Percentiles rank a stretch among this genome's conserved stretches.
These are phyloP conservation scores for Tetragnatha versicolor DNA, from an alignment of 1,140 invertebrate genomes.

Conservation along the genomic window DNA sequence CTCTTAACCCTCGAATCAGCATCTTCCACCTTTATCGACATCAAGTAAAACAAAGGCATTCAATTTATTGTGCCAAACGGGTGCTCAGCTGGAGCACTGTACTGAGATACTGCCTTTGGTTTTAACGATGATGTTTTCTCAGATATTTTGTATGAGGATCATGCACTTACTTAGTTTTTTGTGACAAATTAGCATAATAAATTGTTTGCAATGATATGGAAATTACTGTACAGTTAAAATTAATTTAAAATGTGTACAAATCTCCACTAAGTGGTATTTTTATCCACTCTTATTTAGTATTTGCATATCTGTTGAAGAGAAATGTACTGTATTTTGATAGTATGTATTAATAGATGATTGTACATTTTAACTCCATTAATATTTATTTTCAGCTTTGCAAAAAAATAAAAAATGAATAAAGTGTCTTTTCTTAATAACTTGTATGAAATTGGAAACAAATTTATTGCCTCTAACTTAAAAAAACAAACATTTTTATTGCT, in stretches of 20 bases:
- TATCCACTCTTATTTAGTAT: slow-evolving; percentile 50
- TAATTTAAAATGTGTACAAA: slow-evolving; percentile 52
- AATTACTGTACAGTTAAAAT: slow-evolving; percentile 48
- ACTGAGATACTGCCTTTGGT: slow-evolving; percentile 12
- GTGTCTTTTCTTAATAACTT: slow-evolving; percentile 38
- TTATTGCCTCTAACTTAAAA: too few species aligned
- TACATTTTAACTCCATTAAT: slow-evolving; percentile 54
- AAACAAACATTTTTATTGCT: too few species aligned
- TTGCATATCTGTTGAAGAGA: slow-evolving; percentile 53
- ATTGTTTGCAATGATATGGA: slow-evolving; percentile 32
- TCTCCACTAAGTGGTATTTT: slow-evolving; percentile 50
- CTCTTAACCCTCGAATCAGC: slow-evolving; percentile 13
- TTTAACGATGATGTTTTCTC: slow-evolving; percentile 21
- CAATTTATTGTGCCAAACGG: slow-evolving; percentile 42
- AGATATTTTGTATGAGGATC: background rate
- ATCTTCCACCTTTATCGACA: slow-evolving; percentile 15
- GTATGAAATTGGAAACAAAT: too few species aligned
- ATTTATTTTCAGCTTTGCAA: slow-evolving; percentile 54
- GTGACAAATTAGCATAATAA: slow-evolving; percentile 17
- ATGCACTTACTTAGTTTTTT: slow-evolving; percentile 38
- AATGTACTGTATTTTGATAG: slow-evolving; percentile 56
- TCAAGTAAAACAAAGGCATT: slow-evolving; percentile 40
- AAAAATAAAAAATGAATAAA: slow-evolving; percentile 41
- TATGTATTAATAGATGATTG: slow-evolving; percentile 53
- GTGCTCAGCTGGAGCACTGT: slow-evolving; percentile 4